These are phyloP conservation scores for Strigops habroptila DNA, from an alignment of 2,113 vertebrate species.

Conservation along the genomic window DNA sequence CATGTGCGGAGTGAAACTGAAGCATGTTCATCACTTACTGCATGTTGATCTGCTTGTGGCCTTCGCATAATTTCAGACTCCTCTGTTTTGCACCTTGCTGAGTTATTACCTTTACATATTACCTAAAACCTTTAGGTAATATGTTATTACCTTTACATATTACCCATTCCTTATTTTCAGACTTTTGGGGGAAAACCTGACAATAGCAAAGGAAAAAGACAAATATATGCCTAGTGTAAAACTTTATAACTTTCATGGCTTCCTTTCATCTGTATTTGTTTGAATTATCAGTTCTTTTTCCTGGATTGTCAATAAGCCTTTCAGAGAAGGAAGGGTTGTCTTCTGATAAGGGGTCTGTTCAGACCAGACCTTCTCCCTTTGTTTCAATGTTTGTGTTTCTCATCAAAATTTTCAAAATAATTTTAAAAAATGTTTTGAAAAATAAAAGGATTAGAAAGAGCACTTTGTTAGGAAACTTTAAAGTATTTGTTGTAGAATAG, in stretches of 20 bases:
- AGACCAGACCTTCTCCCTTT: neutral
- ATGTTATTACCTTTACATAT: neutral
- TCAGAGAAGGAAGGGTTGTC: neutral
- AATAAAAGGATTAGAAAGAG: neutral
- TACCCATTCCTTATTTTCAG: rapidly evolving
- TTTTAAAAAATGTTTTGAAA: neutral
- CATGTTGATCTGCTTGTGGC: neutral
- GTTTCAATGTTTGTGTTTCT: neutral
- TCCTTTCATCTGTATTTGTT: neutral
- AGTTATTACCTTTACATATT: neutral
- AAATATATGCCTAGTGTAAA: neutral
- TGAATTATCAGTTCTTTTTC: neutral
- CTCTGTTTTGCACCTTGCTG: neutral
- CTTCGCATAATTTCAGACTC: neutral
- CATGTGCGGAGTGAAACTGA: neutral
- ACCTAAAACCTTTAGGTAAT: too few relatives aligned
- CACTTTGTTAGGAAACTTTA: neutral
- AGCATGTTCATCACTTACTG: neutral
- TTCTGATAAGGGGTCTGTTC: neutral
- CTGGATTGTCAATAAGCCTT: neutral
- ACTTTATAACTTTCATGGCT: neutral
- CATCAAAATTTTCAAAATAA: neutral
- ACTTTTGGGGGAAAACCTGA: neutral
- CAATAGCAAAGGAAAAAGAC: neutral
- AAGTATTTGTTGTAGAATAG: neutral